Evolutionary conservation across 2,888 invertebrate genomes (phyloP).

Genomic region (Melipona beecheii): DNA sequence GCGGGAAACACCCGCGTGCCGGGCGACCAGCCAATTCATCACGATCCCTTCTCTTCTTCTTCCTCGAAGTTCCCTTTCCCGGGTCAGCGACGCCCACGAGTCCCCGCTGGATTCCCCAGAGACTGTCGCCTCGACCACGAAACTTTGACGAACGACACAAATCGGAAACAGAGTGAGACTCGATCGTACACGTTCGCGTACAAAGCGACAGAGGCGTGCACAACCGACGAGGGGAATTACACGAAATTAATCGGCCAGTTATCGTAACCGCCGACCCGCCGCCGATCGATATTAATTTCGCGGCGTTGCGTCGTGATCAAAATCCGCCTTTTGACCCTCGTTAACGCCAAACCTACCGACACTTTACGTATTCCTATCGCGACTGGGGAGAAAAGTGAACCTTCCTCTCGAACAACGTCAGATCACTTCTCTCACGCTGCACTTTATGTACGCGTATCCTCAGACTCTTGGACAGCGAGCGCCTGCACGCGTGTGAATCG

Average conservation of each 20-base stretch:
- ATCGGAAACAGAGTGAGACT: background rate
- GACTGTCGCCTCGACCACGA: conserved; percentile 2
- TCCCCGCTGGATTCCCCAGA: conserved; percentile 12
- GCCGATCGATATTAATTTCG: conserved; percentile 10
- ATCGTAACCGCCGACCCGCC: background rate
- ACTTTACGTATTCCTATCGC: no score
- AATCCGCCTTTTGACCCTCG: background rate
- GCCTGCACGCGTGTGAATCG: background rate
- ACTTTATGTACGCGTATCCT: background rate
- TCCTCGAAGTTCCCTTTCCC: conserved; percentile 4
- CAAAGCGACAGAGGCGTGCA: background rate
- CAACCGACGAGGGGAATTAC: background rate
- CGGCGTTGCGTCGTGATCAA: background rate
- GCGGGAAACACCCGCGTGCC: background rate
- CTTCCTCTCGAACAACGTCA: background rate
- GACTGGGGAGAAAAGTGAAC: background rate
- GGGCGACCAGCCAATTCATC: conserved; percentile 23
- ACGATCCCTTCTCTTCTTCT: conserved; percentile 19
- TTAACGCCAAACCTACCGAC: no score
- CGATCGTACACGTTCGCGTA: background rate
- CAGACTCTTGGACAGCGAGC: background rate
- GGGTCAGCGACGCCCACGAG: background rate
- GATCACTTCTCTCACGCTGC: background rate
- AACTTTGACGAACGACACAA: conserved; percentile 10
- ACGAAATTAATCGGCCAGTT: conserved; percentile 1